Base-by-base conservation (phyloP, 2,113 vertebrate species). In the Phodopus roborovskii region DNA sequence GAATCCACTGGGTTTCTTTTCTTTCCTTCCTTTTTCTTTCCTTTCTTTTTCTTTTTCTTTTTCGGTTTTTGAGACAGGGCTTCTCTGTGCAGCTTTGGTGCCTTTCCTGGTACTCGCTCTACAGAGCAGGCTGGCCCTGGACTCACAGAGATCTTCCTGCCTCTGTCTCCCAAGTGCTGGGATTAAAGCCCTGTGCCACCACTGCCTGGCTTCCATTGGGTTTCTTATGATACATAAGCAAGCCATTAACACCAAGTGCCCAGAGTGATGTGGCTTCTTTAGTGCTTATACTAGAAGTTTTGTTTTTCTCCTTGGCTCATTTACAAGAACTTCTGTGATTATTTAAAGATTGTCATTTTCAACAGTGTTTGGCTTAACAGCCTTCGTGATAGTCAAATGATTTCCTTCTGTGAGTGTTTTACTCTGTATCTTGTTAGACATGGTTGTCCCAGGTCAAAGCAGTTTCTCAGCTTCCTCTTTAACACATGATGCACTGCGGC, bases 221-320 rank as follows among this genome's bases (percentile, higher is more conserved):
- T 93, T 73, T 91, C 28, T 20, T 90, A 60, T 12, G 74, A 68
- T 12, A 45, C 7, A 56, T 56, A 94, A 95, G 15, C n/a, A 87
- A 93, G 30, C 9, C 24, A 48, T 15, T 36, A 45, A 16, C 16
- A 64, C 45, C 75, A 92, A 64, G 39, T 60, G 20, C 56, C 62
- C 45, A 68, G 42, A 66, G 30, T 6, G 45, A 48, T n/a, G 68
- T 13, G 10, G 73, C 17, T 75, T 75, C 62, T 48, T 39, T 12
- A 73, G 2, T 73, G 8, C 7, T 96, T 86, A 83, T 24, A 77
- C 16, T 64, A 19, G 88, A 66, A 79, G 82, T 66, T 88, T 88
- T 79, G 58, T 70, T 95, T 94, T 62, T 62, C 68, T 79, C 60
- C 39, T 33, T n/a, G 50, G 75, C 84, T 8, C 30, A 88, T 90